Conservation (phyloP, 2,113 vertebrate genomes). For the Nymphicus hollandicus region DNA sequence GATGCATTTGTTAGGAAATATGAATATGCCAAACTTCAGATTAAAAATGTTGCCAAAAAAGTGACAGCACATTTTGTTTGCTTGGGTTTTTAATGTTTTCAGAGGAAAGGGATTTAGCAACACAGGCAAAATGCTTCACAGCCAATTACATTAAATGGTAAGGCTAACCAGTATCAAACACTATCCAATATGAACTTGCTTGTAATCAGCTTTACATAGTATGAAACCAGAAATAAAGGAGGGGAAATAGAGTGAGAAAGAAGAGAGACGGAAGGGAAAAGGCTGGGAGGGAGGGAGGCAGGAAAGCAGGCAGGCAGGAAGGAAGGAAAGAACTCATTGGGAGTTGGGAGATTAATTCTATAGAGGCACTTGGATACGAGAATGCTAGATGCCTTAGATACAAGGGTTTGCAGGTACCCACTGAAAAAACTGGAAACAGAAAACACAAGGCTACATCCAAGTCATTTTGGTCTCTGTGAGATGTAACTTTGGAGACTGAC, state of each 20-base stretch:
- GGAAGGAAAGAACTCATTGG: neutral
- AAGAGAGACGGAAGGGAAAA: neutral
- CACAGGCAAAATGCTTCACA: neutral
- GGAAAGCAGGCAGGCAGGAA: neutral
- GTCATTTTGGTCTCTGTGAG: neutral
- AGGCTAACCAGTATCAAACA: neutral
- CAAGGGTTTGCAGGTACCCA: neutral
- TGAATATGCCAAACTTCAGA: neutral
- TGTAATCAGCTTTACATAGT: neutral
- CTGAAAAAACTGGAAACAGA: neutral
- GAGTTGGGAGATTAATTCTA: neutral
- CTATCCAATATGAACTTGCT: neutral
- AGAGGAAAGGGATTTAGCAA: neutral
- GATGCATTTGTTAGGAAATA: neutral
- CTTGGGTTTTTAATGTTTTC: neutral
- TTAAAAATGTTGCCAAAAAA: neutral
- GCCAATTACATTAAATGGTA: neutral
- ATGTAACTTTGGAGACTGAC: neutral
- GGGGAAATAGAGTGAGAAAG: neutral
- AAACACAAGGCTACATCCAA: neutral
- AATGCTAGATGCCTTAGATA: neutral
- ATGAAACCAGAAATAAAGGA: neutral
- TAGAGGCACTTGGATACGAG: neutral
- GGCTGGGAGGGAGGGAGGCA: neutral
- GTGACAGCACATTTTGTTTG: neutral